Evolutionary conservation across 2,797 vertebrate genomes (phyloP).

Genomic region (Siniperca obscura): DNA sequence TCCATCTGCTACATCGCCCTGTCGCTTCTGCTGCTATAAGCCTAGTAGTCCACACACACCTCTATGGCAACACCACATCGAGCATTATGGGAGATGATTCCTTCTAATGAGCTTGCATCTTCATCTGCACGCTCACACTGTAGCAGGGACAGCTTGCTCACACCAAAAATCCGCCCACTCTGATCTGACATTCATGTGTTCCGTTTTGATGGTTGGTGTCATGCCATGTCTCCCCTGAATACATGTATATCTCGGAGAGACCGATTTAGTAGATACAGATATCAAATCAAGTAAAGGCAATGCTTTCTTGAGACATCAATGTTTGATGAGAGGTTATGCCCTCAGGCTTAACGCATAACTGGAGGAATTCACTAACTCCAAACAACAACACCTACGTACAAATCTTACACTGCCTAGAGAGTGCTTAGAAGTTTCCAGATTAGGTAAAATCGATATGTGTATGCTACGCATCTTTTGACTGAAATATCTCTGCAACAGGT

Average conservation of each 20-base stretch:
- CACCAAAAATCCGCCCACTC: conserved; percentile 45
- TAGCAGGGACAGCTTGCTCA: conserved; percentile 20
- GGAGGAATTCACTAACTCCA: conserved; percentile 20
- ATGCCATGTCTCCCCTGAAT: conserved; percentile 24
- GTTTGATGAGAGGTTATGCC: conserved; percentile 52
- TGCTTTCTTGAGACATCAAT: conserved; percentile 50
- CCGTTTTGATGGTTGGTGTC: conserved; percentile 34
- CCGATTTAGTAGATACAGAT: conserved; percentile 27
- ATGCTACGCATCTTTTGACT: not conserved
- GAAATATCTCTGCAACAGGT: conserved; percentile 53
- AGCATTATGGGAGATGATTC: conserved; percentile 65
- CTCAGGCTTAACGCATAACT: conserved; percentile 25
- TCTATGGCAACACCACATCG: conserved; percentile 32
- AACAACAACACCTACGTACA: conserved; percentile 36
- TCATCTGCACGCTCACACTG: conserved; percentile 30
- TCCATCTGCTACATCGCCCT: conserved; percentile 56
- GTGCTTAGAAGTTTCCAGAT: conserved; percentile 22
- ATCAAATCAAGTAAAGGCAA: conserved; percentile 7
- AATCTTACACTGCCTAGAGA: conserved; percentile 27
- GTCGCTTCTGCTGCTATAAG: conserved; percentile 38
- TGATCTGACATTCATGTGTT: conserved; percentile 63
- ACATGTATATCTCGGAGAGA: conserved; percentile 4
- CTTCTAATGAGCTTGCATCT: conserved; percentile 67
- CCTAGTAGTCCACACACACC: conserved; percentile 34
- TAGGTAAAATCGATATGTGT: not conserved